Conservation (phyloP, 2,888 invertebrate species). For the Microctonus aethiopoides region DNA sequence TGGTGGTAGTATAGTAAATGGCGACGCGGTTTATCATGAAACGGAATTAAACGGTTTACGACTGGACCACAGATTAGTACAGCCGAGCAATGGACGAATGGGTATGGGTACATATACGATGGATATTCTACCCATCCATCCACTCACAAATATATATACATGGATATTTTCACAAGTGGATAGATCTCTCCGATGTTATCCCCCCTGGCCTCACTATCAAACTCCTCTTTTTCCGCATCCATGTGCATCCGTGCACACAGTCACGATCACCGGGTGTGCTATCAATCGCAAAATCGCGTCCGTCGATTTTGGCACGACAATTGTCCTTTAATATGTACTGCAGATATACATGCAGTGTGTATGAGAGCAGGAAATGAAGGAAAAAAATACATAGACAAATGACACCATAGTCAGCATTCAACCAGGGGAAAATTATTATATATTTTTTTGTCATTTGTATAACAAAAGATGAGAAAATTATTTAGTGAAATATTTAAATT, state of each 20-base stretch:
- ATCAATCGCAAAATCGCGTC: slow-evolving; percentile 31
- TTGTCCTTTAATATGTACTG: no score
- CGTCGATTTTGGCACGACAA: slow-evolving; percentile 21
- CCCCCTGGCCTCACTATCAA: not conserved
- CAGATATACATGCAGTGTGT: not conserved
- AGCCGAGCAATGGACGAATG: slow-evolving; percentile 60
- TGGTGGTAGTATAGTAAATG: slow-evolving; percentile 52
- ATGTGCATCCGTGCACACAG: not conserved
- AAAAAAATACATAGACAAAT: not conserved
- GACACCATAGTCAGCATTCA: not conserved
- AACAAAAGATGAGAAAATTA: not conserved
- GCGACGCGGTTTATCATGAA: slow-evolving; percentile 65
- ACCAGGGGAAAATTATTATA: not conserved
- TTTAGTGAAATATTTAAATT: no score
- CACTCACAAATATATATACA: not conserved
- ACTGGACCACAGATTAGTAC: slow-evolving; percentile 67
- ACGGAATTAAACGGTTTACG: slow-evolving; percentile 68
- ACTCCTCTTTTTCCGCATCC: not conserved
- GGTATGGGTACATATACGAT: slow-evolving; percentile 50
- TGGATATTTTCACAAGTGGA: not conserved
- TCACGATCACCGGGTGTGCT: slow-evolving; percentile 23
- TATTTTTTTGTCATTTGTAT: not conserved
- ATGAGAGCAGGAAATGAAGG: not conserved
- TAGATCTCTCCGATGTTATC: not conserved
- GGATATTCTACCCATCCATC: slow-evolving; percentile 16